A percentile compares a stretch with the other conserved stretches of the same genome.
phyloP scores from a whole-genome alignment of 2,113 vertebrate species.

The Dascyllus trimaculatus region DNA sequence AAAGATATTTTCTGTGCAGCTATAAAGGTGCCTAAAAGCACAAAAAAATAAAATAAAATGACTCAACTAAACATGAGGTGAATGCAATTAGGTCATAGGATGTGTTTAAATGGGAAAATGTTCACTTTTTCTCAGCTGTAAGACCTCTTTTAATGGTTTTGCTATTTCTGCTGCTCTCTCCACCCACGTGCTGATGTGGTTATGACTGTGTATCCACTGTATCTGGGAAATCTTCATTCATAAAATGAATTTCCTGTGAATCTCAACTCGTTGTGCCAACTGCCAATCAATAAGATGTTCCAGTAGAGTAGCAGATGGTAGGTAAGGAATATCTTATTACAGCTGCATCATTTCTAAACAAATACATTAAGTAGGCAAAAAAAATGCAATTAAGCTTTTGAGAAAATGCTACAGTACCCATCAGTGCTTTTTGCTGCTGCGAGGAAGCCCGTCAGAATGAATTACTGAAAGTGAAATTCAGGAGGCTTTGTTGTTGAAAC shows the following conservation, averaged over 20 bases:
- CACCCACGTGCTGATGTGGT: slow-evolving; percentile 30
- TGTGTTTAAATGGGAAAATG: background rate
- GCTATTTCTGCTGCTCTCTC: slow-evolving; percentile 42
- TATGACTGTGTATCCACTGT: background rate
- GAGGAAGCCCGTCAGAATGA: background rate
- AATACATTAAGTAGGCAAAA: too few relatives aligned
- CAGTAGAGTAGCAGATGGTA: too few relatives aligned
- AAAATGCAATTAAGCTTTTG: too few relatives aligned
- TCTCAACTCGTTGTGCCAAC: too few relatives aligned
- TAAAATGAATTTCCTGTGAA: too few relatives aligned
- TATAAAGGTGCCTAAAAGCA: background rate
- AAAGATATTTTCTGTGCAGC: background rate
- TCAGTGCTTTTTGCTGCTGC: background rate
- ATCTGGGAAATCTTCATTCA: too few relatives aligned
- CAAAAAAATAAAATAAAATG: background rate
- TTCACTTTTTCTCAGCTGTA: background rate
- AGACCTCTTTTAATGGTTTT: slow-evolving; percentile 18
- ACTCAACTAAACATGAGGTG: background rate
- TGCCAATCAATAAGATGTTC: too few relatives aligned
- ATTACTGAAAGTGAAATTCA: slow-evolving; percentile 2
- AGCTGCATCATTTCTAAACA: too few relatives aligned
- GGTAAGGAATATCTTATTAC: too few relatives aligned
- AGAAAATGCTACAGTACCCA: background rate
- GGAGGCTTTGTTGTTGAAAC: slow-evolving; percentile 7
- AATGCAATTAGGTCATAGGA: background rate